Conservation (phyloP, 1,140 invertebrate species). For the Lordiphosa stackelbergi region DNA sequence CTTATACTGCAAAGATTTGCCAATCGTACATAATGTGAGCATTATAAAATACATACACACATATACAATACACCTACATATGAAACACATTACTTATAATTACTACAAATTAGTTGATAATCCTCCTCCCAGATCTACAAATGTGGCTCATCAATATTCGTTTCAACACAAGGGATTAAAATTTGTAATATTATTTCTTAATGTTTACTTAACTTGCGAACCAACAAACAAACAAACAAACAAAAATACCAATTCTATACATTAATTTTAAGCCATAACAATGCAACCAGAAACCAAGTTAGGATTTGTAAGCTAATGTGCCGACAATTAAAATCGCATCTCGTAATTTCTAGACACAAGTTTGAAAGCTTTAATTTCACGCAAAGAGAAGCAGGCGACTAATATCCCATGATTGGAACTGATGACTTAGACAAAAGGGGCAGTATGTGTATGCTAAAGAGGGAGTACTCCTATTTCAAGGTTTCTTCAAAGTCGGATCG, state of each 20-base stretch:
- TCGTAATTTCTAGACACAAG: constrained; percentile 45
- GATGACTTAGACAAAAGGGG: constrained; percentile 2
- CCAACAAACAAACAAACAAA: constrained; percentile 12
- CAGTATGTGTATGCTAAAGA: constrained; percentile 14
- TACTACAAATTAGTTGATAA: constrained; percentile 65
- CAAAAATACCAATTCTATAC: constrained; percentile 30
- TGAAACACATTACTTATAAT: constrained; percentile 27
- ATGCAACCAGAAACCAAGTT: constrained; percentile 11
- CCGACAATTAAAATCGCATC: constrained; percentile 35
- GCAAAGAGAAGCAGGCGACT: constrained; percentile 9
- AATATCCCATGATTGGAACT: too few relatives aligned
- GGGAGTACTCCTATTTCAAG: constrained; percentile 13
- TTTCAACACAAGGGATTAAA: constrained; percentile 72
- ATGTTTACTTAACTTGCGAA: constrained; percentile 40
- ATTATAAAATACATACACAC: constrained; percentile 67
- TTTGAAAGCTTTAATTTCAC: constrained; percentile 53
- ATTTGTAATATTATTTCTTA: constrained; percentile 58
- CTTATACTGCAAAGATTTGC: constrained; percentile 34
- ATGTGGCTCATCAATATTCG: constrained; percentile 27
- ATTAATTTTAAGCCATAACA: constrained; percentile 14
- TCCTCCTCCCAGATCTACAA: constrained; percentile 9
- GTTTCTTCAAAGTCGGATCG: constrained; percentile 9
- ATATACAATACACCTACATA: constrained; percentile 39
- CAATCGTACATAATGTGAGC: constrained; percentile 46
- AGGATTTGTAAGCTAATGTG: constrained; percentile 14